Evolutionary conservation across 2,888 invertebrate species (phyloP), one percentile per base, ranked within the genome.

Genomic region (Amiota minor): DNA sequence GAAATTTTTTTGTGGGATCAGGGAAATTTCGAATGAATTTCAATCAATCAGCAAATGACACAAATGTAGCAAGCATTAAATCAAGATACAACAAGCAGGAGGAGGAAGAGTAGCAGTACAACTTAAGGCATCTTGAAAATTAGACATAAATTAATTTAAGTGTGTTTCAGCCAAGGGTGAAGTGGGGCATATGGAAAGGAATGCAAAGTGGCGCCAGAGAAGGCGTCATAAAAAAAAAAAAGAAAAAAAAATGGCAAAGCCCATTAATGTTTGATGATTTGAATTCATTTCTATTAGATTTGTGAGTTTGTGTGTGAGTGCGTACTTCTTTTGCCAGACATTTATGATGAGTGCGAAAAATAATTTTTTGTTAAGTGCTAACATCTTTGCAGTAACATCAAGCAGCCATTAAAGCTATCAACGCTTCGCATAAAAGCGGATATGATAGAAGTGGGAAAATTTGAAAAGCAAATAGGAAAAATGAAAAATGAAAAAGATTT

Each of bases 381-480:
- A 56, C 56, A 18, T 20, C 20, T 59, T 10, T 18, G 16, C 10
- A 20, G n/a, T 16, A 59, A 59, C 10, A 20, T 59, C 59, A 20
- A 59, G 20, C 20, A 20, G 20, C 78, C 77, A 79, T 82, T 83
- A 81, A 59, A 85, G 77, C 80, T 85, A 84, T 82, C 82, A 80
- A 81, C 86, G 73, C 59, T 50, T 72, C 56, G 73, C 72, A 67
- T 67, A 56, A 72, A 72, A 56, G 55, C 72, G 69, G 74, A 65
- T 69, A 67, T 23, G 55, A 56, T 74, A 77, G 80, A 80, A 79
- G 74, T 75, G 72, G 70, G 76, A 49, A 18, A 16, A 16, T 53
- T n/a, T 53, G 14, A 53, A n/a, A 16, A 35, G 6, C 6, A 35
- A 35, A 35, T 35, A 35, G 6, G 35, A 35, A 23, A n/a, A n/a